phyloP scores from a whole-genome alignment of 2,888 invertebrate genomes.

The Perdita meconis region DNA sequence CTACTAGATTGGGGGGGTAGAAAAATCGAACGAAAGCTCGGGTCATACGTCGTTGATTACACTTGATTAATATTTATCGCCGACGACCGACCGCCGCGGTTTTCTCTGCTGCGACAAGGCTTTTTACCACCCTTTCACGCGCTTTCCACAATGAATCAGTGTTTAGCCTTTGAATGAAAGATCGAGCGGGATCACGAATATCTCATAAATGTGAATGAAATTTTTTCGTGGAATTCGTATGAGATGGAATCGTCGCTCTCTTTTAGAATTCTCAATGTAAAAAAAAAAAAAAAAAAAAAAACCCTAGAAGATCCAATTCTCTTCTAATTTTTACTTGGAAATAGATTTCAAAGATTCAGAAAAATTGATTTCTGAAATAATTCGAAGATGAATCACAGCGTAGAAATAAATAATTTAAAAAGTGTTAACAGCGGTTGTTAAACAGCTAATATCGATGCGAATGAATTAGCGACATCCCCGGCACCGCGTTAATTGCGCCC shows the following conservation, averaged over 20 bases:
- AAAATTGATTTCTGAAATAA: no score
- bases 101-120: background rate
- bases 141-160: background rate
- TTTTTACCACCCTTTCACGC: background rate
- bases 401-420: no score
- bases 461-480: conserved; percentile 12
- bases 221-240: background rate
- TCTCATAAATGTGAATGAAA: background rate
- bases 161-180: conserved; percentile 1
- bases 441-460: background rate
- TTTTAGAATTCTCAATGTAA: no score
- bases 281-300: no score
- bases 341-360: no score
- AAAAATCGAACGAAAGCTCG: conserved; percentile 8
- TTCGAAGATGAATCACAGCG: no score
- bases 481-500: conserved; percentile 39
- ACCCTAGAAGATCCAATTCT: no score
- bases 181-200: background rate
- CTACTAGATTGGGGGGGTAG: background rate
- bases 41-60: conserved; percentile 4
- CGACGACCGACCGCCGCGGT: background rate
- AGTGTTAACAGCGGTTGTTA: no score
- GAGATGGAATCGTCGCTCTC: background rate
- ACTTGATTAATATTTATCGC: background rate
- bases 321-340: no score